Percentiles rank a stretch among this genome's conserved stretches.
Evolutionary conservation across 2,113 vertebrate genomes (phyloP).

Genomic region (Prunella himalayana): DNA sequence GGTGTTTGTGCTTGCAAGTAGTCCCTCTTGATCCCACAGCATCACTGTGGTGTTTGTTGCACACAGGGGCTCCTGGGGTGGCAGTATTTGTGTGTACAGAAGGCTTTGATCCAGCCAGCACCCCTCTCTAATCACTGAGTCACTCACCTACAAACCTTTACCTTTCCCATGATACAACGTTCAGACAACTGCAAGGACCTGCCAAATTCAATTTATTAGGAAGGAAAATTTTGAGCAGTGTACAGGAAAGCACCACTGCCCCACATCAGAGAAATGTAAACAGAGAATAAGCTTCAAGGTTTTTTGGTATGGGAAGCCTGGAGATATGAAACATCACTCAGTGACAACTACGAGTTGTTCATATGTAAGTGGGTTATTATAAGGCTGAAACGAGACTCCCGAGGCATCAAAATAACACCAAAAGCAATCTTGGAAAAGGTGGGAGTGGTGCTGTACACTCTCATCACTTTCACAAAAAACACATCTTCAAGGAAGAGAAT

Average conservation of each 20-base stretch:
- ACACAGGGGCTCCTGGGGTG: not conserved
- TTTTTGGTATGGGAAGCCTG: constrained; percentile 6
- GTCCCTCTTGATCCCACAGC: not conserved
- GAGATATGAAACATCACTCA: not conserved
- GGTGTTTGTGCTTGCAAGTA: not conserved
- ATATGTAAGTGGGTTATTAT: not conserved
- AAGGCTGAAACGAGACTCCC: not conserved
- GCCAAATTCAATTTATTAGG: constrained; percentile 54
- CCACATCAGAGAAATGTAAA: constrained; percentile 55
- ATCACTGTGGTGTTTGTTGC: not conserved
- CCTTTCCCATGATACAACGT: not conserved
- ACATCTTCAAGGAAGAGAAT: constrained; percentile 8
- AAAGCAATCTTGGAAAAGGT: not conserved
- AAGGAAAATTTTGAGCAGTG: constrained; percentile 54
- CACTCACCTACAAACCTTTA: not conserved
- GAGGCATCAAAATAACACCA: not conserved
- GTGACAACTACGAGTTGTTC: not conserved
- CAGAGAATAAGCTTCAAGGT: constrained; percentile 47
- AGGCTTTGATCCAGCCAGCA: not conserved
- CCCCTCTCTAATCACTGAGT: not conserved
- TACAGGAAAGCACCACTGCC: constrained; percentile 36
- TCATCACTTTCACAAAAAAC: not conserved
- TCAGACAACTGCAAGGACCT: constrained; percentile 39
- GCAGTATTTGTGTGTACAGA: not conserved
- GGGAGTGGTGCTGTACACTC: not conserved